phyloP scores from a whole-genome alignment of 2,113 vertebrate species.

The Pygoscelis adeliae region DNA sequence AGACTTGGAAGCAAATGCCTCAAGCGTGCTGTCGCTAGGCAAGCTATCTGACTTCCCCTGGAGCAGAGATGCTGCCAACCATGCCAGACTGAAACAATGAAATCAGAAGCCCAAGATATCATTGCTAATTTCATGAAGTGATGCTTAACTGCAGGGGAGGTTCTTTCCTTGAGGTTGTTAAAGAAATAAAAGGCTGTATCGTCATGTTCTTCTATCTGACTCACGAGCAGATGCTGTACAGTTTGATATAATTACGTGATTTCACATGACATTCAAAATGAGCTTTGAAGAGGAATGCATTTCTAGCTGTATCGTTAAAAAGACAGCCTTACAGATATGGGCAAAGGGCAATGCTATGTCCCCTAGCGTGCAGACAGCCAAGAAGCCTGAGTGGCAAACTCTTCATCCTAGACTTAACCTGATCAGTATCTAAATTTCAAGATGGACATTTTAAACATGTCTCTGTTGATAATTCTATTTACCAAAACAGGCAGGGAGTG shows the following conservation, averaged over 20 bases:
- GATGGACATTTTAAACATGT: neutral
- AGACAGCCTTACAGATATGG: accelerated
- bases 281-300: neutral
- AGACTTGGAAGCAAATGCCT: neutral
- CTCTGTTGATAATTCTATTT: neutral
- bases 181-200: conserved; percentile 28
- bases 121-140: conserved; percentile 23
- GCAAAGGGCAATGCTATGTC: neutral
- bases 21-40: neutral
- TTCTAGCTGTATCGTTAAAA: neutral
- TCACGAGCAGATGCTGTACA: conserved; percentile 47
- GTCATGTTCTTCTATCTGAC: conserved; percentile 48
- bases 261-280: conserved; percentile 45
- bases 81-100: conserved; percentile 16
- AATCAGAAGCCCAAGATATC: neutral
- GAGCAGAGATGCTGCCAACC: neutral
- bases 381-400: neutral
- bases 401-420: neutral
- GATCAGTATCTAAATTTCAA: neutral
- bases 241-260: conserved; percentile 25
- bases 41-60: neutral
- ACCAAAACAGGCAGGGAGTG: neutral
- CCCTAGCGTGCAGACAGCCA: neutral
- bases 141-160: conserved; percentile 53
- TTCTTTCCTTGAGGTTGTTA: conserved; percentile 16